Percentiles rank a stretch among this genome's conserved stretches.
These are phyloP conservation scores for Proales similis DNA, from an alignment of 1,140 invertebrate species.

Conservation along the genomic window DNA sequence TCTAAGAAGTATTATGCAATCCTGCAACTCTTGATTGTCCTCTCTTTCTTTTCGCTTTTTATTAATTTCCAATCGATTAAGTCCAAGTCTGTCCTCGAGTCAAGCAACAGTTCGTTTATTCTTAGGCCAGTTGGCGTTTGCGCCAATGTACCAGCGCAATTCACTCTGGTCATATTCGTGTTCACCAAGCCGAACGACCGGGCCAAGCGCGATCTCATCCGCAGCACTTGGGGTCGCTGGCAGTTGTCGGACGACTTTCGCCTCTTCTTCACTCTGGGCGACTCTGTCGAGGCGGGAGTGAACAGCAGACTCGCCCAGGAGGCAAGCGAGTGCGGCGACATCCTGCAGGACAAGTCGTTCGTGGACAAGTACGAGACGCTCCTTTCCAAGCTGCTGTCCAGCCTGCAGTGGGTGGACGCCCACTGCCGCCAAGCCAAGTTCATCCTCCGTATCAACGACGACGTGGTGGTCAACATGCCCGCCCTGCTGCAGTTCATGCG, in stretches of 20 bases:
- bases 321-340: slow-evolving; percentile 39
- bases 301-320: slow-evolving; percentile 36
- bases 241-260: background rate
- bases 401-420: slow-evolving; percentile 39
- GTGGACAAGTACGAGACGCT: slow-evolving; percentile 40
- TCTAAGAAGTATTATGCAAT: too few relatives aligned
- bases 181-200: background rate
- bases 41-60: too few relatives aligned
- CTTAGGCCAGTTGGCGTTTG: too few relatives aligned
- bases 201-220: slow-evolving; percentile 1
- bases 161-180: slow-evolving; percentile 8
- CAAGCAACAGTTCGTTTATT: too few relatives aligned
- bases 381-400: slow-evolving; percentile 41
- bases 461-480: slow-evolving; percentile 40
- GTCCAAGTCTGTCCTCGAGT: too few relatives aligned
- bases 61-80: too few relatives aligned
- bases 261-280: slow-evolving; percentile 38
- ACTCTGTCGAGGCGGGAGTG: background rate
- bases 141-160: too few relatives aligned
- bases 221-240: slow-evolving; percentile 9
- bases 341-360: slow-evolving; percentile 42
- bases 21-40: too few relatives aligned
- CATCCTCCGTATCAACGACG: slow-evolving; percentile 40
- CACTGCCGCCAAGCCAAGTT: slow-evolving; percentile 38
- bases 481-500: slow-evolving; percentile 1